Evolutionary conservation across 2,113 vertebrate species (phyloP).

Genomic region (Dromaius novaehollandiae): DNA sequence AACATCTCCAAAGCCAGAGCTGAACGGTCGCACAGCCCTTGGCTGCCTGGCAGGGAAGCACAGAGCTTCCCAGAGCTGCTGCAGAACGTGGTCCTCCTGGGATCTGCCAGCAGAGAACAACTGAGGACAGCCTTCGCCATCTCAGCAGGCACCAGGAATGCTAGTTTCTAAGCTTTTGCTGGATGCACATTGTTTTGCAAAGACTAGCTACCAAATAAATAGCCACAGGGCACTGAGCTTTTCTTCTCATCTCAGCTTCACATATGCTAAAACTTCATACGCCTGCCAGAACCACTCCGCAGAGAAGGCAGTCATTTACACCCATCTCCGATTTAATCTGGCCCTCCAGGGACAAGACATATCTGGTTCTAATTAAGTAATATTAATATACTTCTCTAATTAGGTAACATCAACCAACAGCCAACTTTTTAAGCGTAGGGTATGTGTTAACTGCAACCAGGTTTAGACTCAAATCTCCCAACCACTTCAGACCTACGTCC

Average conservation of each 20-base stretch:
- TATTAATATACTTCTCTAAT: neutral
- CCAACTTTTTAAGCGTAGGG: neutral
- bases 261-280: neutral
- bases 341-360: constrained; percentile 28
- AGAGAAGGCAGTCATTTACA: constrained; percentile 12
- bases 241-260: constrained; percentile 30
- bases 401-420: neutral
- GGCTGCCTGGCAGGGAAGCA: neutral
- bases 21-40: neutral
- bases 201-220: constrained; percentile 58
- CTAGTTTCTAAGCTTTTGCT: neutral
- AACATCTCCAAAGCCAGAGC: neutral
- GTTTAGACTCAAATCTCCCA: neutral
- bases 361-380: constrained; percentile 6
- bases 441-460: neutral
- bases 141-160: constrained; percentile 45
- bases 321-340: constrained; percentile 21
- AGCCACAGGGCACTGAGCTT: constrained; percentile 36
- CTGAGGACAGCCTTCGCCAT: neutral
- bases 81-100: rapidly evolving
- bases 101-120: neutral
- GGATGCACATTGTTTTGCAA: constrained; percentile 8
- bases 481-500: neutral
- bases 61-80: neutral
- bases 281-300: constrained; percentile 56